A percentile compares a stretch with the other conserved stretches of the same genome.
Evolutionary conservation across 1,140 invertebrate genomes (phyloP).

Genomic region (Catajapyx aquilonaris): DNA sequence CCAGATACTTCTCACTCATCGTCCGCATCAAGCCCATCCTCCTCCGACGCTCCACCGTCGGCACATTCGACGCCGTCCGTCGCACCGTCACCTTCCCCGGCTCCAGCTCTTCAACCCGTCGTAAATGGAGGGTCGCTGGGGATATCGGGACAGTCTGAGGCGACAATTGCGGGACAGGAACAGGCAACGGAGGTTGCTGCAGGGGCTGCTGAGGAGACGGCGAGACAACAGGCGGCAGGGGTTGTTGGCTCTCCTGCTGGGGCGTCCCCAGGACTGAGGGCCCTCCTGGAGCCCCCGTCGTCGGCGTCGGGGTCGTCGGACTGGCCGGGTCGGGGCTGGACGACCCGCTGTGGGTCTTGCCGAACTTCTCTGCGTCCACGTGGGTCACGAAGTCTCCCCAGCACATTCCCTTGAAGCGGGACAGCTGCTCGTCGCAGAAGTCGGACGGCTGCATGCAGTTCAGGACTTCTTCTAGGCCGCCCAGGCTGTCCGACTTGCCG

Average conservation of each 20-base stretch:
- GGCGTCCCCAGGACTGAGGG: background rate
- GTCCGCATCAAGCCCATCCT: slow-evolving; percentile 13
- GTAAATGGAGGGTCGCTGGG: no score
- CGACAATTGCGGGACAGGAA: no score
- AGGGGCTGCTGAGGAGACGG: slow-evolving; percentile 5
- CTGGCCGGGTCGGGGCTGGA: slow-evolving; percentile 1
- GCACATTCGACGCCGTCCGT: background rate
- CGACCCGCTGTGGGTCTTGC: slow-evolving; percentile 8
- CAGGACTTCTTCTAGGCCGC: slow-evolving; percentile 30
- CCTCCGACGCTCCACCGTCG: slow-evolving; percentile 5
- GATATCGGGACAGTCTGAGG: no score
- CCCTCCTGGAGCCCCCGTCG: background rate
- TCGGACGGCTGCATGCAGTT: slow-evolving; percentile 28
- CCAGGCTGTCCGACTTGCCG: slow-evolving; percentile 26
- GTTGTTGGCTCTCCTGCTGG: background rate
- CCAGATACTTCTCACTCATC: slow-evolving; percentile 11
- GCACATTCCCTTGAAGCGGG: slow-evolving; percentile 27
- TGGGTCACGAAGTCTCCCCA: slow-evolving; percentile 23
- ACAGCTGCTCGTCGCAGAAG: slow-evolving; percentile 34
- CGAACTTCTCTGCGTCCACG: slow-evolving; percentile 12
- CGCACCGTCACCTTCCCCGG: background rate
- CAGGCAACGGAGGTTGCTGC: background rate
- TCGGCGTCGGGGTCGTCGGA: background rate
- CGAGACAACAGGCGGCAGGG: background rate
- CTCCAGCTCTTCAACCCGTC: no score